phyloP scores from a whole-genome alignment of 2,113 vertebrate genomes.

The Microtus ochrogaster region DNA sequence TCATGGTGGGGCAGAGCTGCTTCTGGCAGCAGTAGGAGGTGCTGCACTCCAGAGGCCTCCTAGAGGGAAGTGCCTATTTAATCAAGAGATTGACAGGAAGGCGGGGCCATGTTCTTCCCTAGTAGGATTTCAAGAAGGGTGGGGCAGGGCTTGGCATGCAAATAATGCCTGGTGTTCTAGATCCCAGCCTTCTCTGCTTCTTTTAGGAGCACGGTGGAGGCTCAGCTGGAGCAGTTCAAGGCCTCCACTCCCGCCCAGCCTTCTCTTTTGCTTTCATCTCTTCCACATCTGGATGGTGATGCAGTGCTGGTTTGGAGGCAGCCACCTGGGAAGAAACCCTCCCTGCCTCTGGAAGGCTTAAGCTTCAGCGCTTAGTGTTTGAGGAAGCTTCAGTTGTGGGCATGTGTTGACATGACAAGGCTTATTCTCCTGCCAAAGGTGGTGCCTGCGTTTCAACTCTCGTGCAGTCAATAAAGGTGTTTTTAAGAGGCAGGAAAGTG shows the following conservation, averaged over 20 bases:
- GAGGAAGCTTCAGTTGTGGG: background rate
- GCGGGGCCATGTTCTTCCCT: slow-evolving; percentile 56
- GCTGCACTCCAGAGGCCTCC: background rate
- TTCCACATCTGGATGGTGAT: background rate
- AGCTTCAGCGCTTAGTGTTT: background rate
- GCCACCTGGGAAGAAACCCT: background rate
- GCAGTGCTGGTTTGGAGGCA: background rate
- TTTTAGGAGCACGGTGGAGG: background rate
- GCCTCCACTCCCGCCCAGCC: background rate
- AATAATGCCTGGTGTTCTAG: background rate
- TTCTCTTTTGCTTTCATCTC: background rate
- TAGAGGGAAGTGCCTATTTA: slow-evolving; percentile 69
- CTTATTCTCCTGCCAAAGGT: background rate
- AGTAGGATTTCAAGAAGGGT: slow-evolving; percentile 43
- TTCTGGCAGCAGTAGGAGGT: background rate
- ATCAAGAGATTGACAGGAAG: slow-evolving; percentile 28
- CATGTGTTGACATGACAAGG: background rate
- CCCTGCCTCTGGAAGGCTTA: background rate
- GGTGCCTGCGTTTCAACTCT: background rate
- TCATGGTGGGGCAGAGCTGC: slow-evolving; percentile 42
- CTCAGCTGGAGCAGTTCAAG: background rate
- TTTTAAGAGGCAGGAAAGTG: background rate
- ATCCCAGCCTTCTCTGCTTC: background rate
- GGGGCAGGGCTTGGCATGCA: slow-evolving; percentile 34
- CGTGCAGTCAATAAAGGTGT: background rate